Evolutionary conservation across 2,113 vertebrate genomes (phyloP), one percentile per base, ranked within the genome.

Genomic region (Eira barbara): DNA sequence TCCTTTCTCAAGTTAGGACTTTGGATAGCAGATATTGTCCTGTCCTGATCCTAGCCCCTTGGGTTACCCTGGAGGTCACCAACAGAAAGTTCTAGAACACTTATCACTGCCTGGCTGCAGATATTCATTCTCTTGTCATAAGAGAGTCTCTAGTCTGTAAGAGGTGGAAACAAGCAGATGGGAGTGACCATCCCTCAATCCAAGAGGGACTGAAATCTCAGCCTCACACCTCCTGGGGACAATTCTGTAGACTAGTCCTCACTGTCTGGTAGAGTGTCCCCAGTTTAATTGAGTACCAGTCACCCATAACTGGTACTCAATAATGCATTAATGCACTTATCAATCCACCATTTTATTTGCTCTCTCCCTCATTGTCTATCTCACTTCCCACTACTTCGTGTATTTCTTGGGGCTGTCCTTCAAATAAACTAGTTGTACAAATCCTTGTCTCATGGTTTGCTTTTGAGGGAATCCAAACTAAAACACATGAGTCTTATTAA

Each of bases 221-320:
- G 31, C 4, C 42, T 65, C 36, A 34, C 0, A 10, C 2, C 29
- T 81, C 63, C 0, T 0, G 14, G 45, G 31, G 20, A 83, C 25
- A 63, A 5, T 6, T 87, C n/a, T 80, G 3, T 36, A 83, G 13
- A 42, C 1, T 20, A 27, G 0, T 11, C 27, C 15, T 39, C 25
- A n/a, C 17, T 3, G 2, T 36, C 23, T 34, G 36, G 65, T 8
- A 61, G 7, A 12, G 3, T 18, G 1, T 4, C 11, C 3, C 17
- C 36, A 81, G n/a, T n/a, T 21, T 73, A 69, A 76, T 0, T 91
- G 65, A 85, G 18, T 2, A 23, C 27, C 7, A 23, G 1, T 23
- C 89, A 25, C 39, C 42, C 23, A 59, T 2, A 52, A 27, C 52
- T 55, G 52, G 52, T 55, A 55, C 52, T 55, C 52, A 55, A 55